A percentile compares a stretch with the other conserved stretches of the same genome.
Conservation (phyloP, 2,113 vertebrate species). For the Rhinolophus sinicus region DNA sequence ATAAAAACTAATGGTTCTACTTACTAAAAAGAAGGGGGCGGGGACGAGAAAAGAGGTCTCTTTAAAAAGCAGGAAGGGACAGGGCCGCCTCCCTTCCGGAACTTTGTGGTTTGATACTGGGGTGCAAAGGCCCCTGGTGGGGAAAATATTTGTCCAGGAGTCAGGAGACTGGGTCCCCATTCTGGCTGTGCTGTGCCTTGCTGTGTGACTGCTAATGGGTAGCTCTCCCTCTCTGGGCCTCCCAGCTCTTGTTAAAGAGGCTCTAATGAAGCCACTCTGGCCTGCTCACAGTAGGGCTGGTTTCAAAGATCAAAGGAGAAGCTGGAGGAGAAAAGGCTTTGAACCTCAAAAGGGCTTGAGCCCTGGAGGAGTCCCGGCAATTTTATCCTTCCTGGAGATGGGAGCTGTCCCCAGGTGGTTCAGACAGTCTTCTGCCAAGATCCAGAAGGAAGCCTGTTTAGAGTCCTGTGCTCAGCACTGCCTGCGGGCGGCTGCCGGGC, state of each 20-base stretch:
- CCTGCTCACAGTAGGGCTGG: background rate
- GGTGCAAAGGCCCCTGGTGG: constrained; percentile 27
- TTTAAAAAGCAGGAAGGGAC: constrained; percentile 84
- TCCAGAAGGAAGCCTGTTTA: background rate
- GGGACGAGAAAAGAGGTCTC: constrained; percentile 74
- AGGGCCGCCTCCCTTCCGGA: constrained; percentile 68
- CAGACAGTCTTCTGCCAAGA: background rate
- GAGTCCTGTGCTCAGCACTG: fast-evolving
- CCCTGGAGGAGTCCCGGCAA: background rate
- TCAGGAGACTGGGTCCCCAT: background rate
- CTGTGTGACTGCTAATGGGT: background rate
- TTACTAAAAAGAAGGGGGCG: constrained; percentile 86
- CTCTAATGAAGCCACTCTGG: background rate
- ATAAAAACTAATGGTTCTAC: constrained; percentile 94
- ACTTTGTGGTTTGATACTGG: background rate
- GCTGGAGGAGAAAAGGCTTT: background rate
- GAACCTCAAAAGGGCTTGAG: background rate
- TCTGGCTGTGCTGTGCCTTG: background rate
- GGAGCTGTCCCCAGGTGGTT: background rate
- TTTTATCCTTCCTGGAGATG: background rate
- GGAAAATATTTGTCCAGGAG: background rate
- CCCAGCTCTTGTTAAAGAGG: background rate
- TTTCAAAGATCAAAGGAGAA: constrained; percentile 42
- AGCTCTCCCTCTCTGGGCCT: background rate
- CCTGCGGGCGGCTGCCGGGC: background rate